Conservation (phyloP, 2,113 vertebrate species). For the Romanogobio albipinnatus region DNA sequence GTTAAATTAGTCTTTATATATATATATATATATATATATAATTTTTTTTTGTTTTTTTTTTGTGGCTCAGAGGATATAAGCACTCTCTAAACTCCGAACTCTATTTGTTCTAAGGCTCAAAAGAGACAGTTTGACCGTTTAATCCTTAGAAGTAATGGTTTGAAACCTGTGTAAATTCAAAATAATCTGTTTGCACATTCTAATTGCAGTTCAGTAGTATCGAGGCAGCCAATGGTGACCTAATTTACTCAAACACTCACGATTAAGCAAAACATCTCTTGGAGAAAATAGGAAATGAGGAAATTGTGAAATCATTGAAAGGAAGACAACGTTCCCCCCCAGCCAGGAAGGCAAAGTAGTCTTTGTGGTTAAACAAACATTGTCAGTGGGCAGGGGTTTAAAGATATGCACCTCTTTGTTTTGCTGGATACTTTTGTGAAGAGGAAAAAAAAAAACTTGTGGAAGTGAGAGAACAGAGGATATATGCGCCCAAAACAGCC, state of each 20-base stretch:
- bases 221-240: conserved; percentile 33
- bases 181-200: not conserved
- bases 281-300: conserved; percentile 58
- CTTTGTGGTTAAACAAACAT: conserved; percentile 53
- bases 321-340: conserved; percentile 51
- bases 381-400: conserved; percentile 36
- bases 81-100: conserved; percentile 26
- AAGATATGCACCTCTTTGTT: conserved; percentile 43
- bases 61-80: conserved; percentile 10
- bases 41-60: not conserved
- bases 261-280: conserved; percentile 50
- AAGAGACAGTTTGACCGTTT: not conserved
- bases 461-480: conserved; percentile 4
- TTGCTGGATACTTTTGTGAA: conserved; percentile 10
- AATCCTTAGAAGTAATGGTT: not conserved
- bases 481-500: not conserved
- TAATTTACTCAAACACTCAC: conserved; percentile 37
- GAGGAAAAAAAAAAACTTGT: not conserved
- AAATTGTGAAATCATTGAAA: conserved; percentile 63
- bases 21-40: too few relatives aligned
- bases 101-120: not conserved
- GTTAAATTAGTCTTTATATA: conserved; percentile 50
- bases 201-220: not conserved
- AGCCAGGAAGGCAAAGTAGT: conserved; percentile 51
- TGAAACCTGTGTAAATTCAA: not conserved